Conservation (phyloP, 2,113 vertebrate genomes). For the Phocoena sinus region DNA sequence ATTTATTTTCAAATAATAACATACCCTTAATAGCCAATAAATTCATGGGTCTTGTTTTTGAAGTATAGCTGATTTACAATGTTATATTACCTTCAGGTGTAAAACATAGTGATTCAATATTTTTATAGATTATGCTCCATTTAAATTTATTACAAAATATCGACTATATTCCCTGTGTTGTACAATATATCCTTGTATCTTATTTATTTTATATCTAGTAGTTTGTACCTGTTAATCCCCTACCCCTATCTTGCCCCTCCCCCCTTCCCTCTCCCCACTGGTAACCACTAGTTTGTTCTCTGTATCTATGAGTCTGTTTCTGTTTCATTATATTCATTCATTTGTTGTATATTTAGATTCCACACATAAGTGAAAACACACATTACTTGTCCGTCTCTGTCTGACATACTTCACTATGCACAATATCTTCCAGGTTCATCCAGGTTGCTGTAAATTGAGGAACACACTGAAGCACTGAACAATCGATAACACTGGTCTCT, state of each 20-base stretch:
- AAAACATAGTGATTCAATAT: not conserved
- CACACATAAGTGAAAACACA: not conserved
- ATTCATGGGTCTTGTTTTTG: not conserved
- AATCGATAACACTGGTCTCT: not conserved
- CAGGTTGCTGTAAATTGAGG: not conserved
- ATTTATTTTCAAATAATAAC: not conserved
- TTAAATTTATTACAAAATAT: not conserved
- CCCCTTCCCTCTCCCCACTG: not conserved
- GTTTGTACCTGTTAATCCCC: not conserved
- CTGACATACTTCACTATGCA: not conserved
- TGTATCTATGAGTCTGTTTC: not conserved
- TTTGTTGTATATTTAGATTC: not conserved
- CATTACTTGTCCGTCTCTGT: accelerated
- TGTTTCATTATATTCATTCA: not conserved
- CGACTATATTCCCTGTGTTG: not conserved
- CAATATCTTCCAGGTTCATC: not conserved
- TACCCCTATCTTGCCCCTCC: not conserved
- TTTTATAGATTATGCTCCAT: not conserved
- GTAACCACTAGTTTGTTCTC: not conserved
- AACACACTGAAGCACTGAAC: not conserved
- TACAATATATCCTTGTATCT: not conserved
- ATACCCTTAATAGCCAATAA: not conserved
- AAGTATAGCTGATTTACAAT: not conserved
- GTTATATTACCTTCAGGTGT: not conserved
- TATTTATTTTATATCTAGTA: not conserved